phyloP scores from a whole-genome alignment of 2,797 vertebrate genomes.

The Pseudochaenichthys georgianus region DNA sequence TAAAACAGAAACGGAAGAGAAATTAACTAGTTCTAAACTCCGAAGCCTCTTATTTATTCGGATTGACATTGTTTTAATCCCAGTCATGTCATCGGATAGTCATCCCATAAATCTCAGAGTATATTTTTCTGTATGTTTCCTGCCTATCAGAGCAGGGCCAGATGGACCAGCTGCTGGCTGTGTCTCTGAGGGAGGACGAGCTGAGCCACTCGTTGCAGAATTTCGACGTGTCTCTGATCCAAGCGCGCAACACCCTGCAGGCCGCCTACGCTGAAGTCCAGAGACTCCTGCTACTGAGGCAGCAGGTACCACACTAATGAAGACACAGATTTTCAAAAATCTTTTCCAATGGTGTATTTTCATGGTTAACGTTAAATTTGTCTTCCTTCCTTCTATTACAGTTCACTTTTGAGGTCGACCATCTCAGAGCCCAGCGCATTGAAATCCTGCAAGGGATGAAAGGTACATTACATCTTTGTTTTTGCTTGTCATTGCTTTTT shows the following conservation, averaged over 20 bases:
- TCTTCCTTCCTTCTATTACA: slow-evolving; percentile 60
- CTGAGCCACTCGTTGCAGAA: slow-evolving; percentile 88
- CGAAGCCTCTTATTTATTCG: background rate
- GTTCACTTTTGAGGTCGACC: slow-evolving; percentile 91
- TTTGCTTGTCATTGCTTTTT: background rate
- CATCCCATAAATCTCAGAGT: background rate
- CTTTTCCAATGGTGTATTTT: background rate
- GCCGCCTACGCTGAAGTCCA: slow-evolving; percentile 92
- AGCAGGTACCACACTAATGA: slow-evolving; percentile 85
- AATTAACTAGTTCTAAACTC: no score
- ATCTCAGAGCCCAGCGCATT: slow-evolving; percentile 91
- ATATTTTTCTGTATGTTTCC: background rate
- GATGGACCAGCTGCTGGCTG: slow-evolving; percentile 89
- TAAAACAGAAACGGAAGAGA: no score
- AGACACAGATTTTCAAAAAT: background rate
- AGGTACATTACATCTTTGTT: slow-evolving; percentile 77
- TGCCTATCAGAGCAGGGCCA: slow-evolving; percentile 84
- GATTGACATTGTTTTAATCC: background rate
- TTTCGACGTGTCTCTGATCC: slow-evolving; percentile 87
- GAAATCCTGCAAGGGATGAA: slow-evolving; percentile 92
- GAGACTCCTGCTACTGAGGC: slow-evolving; percentile 87
- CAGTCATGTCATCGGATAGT: background rate
- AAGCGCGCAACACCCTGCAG: slow-evolving; percentile 88
- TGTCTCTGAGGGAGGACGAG: slow-evolving; percentile 93
- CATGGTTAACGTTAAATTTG: background rate